Percentiles rank a stretch among this genome's conserved stretches.
Evolutionary conservation across 2,797 vertebrate species (phyloP).

Genomic region (Sphenodon punctatus): DNA sequence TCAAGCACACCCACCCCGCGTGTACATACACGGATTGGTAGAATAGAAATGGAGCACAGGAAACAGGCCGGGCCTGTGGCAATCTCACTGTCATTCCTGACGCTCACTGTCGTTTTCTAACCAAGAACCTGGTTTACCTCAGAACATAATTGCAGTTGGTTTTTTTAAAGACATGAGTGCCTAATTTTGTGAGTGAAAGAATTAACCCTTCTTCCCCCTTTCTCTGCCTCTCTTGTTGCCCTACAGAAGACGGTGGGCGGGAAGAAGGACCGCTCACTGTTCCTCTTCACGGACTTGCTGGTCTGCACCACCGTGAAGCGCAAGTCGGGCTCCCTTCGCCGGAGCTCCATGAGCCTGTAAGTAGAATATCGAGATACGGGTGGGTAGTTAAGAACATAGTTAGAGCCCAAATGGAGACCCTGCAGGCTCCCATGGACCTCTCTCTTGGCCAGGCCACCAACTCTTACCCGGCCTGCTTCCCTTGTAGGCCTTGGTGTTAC

Average conservation of each 20-base stretch:
- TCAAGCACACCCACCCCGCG: too few relatives aligned
- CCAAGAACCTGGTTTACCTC: background rate
- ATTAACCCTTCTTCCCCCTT: background rate
- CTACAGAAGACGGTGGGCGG: constrained; percentile 91
- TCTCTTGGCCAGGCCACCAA: too few relatives aligned
- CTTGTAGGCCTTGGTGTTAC: too few relatives aligned
- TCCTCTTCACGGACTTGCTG: constrained; percentile 96
- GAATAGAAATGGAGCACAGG: too few relatives aligned
- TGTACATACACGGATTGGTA: too few relatives aligned
- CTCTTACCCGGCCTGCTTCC: too few relatives aligned
- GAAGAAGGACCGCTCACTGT: constrained; percentile 97
- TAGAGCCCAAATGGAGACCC: too few relatives aligned
- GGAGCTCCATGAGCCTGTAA: constrained; percentile 98
- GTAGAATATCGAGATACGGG: constrained; percentile 29
- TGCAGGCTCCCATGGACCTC: too few relatives aligned
- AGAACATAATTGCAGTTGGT: background rate
- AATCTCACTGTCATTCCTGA: too few relatives aligned
- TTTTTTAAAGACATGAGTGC: background rate
- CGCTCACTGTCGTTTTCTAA: background rate
- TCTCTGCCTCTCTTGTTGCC: background rate
- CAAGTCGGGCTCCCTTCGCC: constrained; percentile 94
- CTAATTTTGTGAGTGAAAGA: background rate
- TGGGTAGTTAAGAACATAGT: background rate
- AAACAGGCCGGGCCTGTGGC: too few relatives aligned
- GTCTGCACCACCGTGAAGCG: constrained; percentile 96